Evolutionary conservation across 2,888 invertebrate species (phyloP), one percentile per base, ranked within the genome.

Genomic region (Crioceris asparagi): DNA sequence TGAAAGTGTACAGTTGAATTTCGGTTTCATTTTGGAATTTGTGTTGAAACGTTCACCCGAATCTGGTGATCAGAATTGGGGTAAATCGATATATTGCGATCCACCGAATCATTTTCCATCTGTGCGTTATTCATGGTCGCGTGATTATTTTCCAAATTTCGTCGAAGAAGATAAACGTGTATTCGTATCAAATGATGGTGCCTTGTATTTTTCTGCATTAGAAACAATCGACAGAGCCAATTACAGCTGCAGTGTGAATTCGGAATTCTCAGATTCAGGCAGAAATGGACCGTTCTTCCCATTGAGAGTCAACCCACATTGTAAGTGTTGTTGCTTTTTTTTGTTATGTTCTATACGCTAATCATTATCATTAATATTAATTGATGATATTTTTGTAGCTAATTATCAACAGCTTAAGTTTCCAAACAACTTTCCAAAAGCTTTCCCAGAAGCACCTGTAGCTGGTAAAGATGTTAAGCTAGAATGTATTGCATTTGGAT

Each of bases 401-500:
- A 87, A 87, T 61, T 88, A 83, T 55, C 91, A 93, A 56, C 85
- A 88, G 44, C 67, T 96, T 26, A 84, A 88, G 56, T 93, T 96
- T 56, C 84, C 93, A 0, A 91, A 90, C 59, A 88, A 87, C 54
- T 97, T 97, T 53, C 96, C 96, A 0, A 93, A 92, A 69, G 80
- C 86, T 1, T 96, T 92, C 57, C 96, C 96, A 0, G 90, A 90
- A 60, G 88, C 91, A 15, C 92, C 94, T 0, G 69, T 83, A 42
- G 88, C 87, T 14, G 93, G 92, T 0, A 80, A 87, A 55, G 84
- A 91, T 63, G 87, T 94, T 11, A 72, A 88, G 41, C 65, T 97
- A 35, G 96, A 97, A 68, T 97, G 96, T 67, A 76, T 96, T 48
- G 91, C 92, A 2, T 93, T 91, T 71, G 96, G 94, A 62, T 93